Conservation (phyloP, 2,797 vertebrate species). For the Valencia hispanica region DNA sequence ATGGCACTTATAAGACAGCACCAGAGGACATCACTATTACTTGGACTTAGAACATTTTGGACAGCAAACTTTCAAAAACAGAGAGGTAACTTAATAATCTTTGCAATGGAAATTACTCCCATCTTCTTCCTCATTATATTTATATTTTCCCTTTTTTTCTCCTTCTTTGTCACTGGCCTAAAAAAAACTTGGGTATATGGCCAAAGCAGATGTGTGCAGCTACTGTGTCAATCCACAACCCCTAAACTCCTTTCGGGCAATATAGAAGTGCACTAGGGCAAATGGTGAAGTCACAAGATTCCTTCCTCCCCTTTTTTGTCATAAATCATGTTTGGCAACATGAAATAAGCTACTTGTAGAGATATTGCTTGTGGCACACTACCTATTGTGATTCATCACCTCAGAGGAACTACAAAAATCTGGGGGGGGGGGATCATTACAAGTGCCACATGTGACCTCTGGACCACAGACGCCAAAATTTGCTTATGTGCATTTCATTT, state of each 20-base stretch:
- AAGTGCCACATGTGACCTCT: constrained; percentile 57
- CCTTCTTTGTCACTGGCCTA: constrained; percentile 52
- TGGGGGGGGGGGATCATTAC: constrained; percentile 39
- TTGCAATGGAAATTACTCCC: constrained; percentile 35
- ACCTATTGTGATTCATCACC: constrained; percentile 82
- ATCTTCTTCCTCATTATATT: constrained; percentile 55
- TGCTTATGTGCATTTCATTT: constrained; percentile 63
- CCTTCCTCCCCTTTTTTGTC: constrained; percentile 68
- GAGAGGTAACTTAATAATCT: constrained; percentile 10
- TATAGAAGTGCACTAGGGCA: constrained; percentile 79
- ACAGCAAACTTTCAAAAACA: constrained; percentile 31
- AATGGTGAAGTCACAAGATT: constrained; percentile 79
- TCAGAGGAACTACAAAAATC: constrained; percentile 73
- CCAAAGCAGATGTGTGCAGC: constrained; percentile 77
- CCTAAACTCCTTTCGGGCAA: constrained; percentile 69
- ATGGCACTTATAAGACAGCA: constrained; percentile 10
- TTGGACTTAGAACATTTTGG: constrained; percentile 12
- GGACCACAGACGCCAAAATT: constrained; percentile 58
- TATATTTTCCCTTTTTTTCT: constrained; percentile 53
- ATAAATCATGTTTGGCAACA: constrained; percentile 85
- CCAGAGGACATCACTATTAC: constrained; percentile 13
- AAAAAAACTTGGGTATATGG: constrained; percentile 41
- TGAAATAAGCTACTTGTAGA: constrained; percentile 83
- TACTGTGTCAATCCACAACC: constrained; percentile 75
- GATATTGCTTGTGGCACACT: constrained; percentile 80